A percentile compares a stretch with the other conserved stretches of the same genome.
Evolutionary conservation across 2,797 vertebrate species (phyloP).

Genomic region (Rhinatrema bivittatum): DNA sequence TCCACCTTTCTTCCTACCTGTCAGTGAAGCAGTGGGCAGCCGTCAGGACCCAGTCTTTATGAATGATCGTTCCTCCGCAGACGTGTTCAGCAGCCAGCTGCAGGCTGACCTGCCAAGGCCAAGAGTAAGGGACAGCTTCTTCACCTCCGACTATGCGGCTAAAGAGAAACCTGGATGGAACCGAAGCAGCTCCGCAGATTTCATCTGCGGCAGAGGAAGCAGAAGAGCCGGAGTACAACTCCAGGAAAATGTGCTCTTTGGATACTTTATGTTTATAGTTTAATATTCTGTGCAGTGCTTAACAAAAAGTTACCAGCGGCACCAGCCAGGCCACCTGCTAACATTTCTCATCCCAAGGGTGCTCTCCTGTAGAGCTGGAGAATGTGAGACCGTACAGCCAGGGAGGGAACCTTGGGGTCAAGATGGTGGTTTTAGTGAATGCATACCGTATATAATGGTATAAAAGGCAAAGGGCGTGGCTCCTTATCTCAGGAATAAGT

Average conservation of each 20-base stretch:
- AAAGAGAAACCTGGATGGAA: conserved; percentile 31
- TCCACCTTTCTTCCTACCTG: conserved; percentile 21
- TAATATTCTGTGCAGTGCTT: too few relatives aligned
- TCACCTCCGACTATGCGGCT: conserved; percentile 31
- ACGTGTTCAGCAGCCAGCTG: conserved; percentile 31
- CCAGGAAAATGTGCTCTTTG: not conserved
- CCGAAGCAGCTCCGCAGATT: conserved; percentile 12
- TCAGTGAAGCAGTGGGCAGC: conserved; percentile 32
- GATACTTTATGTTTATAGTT: not conserved
- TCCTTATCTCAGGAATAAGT: too few relatives aligned
- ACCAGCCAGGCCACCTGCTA: too few relatives aligned
- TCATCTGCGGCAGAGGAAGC: conserved; percentile 9
- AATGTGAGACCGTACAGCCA: too few relatives aligned
- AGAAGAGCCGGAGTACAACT: too few relatives aligned
- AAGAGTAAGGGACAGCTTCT: conserved; percentile 33
- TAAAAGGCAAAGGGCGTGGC: too few relatives aligned
- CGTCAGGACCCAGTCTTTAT: conserved; percentile 30
- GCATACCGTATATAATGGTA: too few relatives aligned
- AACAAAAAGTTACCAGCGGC: too few relatives aligned
- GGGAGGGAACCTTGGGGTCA: too few relatives aligned
- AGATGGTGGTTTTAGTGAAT: too few relatives aligned
- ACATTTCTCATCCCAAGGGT: too few relatives aligned
- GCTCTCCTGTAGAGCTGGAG: too few relatives aligned
- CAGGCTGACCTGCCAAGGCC: conserved; percentile 46
- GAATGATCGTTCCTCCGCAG: conserved; percentile 31